These are phyloP conservation scores for Rynchops niger DNA, from an alignment of 2,113 vertebrate species.

Conservation along the genomic window DNA sequence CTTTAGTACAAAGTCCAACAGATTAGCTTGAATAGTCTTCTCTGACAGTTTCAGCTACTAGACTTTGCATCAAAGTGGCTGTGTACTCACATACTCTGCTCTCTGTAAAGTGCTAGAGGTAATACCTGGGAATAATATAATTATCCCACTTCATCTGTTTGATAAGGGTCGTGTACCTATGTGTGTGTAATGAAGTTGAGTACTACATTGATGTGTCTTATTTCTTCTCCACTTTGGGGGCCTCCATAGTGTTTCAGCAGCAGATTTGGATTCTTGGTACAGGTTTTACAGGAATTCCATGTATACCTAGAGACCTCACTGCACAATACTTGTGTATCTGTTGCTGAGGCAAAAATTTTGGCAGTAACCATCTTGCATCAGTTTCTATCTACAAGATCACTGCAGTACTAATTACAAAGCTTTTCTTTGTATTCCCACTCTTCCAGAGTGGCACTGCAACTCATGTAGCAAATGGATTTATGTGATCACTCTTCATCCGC, in stretches of 20 bases:
- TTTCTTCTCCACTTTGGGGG: background rate
- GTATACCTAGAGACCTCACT: background rate
- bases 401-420: background rate
- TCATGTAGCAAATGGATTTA: background rate
- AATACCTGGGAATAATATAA: background rate
- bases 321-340: background rate
- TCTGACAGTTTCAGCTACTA: slow-evolving; percentile 1
- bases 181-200: background rate
- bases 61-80: slow-evolving; percentile 28
- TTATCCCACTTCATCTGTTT: background rate
- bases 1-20: slow-evolving; percentile 33
- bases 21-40: slow-evolving; percentile 6
- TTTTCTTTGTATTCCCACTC: background rate
- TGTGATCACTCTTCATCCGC: background rate
- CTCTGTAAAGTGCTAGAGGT: background rate
- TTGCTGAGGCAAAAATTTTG: background rate
- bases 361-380: background rate
- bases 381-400: background rate
- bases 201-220: background rate
- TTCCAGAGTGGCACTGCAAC: background rate
- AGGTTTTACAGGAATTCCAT: background rate
- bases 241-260: background rate
- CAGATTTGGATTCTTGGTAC: background rate
- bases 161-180: background rate
- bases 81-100: background rate